These are phyloP conservation scores for Caenorhabditis becei DNA, from an alignment of 2,888 invertebrate species.

Conservation along the genomic window DNA sequence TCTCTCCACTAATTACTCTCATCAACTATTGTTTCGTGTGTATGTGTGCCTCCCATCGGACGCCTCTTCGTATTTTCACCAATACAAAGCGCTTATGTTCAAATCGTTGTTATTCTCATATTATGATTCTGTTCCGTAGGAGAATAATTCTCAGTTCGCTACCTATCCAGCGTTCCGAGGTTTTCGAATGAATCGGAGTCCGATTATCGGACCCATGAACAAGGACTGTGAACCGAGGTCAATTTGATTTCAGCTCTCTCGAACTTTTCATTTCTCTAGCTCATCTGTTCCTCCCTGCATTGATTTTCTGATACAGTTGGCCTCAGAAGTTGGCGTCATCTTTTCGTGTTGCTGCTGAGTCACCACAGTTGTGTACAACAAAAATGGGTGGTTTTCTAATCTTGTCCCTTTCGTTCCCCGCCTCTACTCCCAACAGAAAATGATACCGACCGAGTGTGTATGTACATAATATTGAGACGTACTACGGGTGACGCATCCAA, in stretches of 20 bases:
- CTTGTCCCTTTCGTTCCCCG: slow-evolving; percentile 18
- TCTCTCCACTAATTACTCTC: slow-evolving; percentile 59
- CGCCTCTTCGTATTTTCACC: slow-evolving; percentile 27
- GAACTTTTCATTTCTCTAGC: background rate
- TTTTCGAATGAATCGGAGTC: background rate
- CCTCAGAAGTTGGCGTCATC: slow-evolving; percentile 18
- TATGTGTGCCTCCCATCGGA: slow-evolving; percentile 10
- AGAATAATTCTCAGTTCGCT: background rate
- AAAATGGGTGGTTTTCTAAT: slow-evolving; percentile 61
- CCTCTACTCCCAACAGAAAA: slow-evolving; percentile 2
- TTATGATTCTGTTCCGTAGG: background rate
- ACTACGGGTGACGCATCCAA: slow-evolving; percentile 17
- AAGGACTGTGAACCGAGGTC: no score
- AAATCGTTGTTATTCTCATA: slow-evolving; percentile 5
- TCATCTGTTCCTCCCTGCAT: background rate
- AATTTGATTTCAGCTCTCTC: no score
- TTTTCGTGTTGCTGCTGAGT: slow-evolving; percentile 33
- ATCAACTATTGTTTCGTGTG: slow-evolving; percentile 61
- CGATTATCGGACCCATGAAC: no score
- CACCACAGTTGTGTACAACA: slow-evolving; percentile 52
- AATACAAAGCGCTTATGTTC: slow-evolving; percentile 10
- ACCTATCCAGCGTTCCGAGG: background rate
- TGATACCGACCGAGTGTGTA: slow-evolving; percentile 38
- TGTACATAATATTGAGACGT: slow-evolving; percentile 38
- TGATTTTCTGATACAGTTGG: slow-evolving; percentile 14